These are phyloP conservation scores for Ophioninae sp. DNA, from an alignment of 2,888 invertebrate species.

Conservation along the genomic window DNA sequence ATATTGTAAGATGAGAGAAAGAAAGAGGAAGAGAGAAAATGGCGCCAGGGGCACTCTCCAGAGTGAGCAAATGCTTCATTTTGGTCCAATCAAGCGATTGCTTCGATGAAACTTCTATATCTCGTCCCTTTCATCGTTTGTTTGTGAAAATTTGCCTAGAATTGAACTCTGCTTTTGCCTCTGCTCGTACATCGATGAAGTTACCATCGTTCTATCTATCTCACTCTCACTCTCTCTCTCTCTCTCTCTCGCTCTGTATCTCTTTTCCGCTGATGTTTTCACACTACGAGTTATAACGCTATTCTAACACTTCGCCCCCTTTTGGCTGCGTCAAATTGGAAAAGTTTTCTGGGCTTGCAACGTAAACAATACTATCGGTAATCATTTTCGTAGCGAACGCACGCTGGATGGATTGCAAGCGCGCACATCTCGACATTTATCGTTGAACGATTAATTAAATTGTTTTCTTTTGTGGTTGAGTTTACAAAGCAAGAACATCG, in stretches of 20 bases:
- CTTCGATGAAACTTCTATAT: conserved; percentile 40
- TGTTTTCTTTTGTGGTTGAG: not conserved
- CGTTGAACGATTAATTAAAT: not conserved
- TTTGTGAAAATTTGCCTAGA: conserved; percentile 45
- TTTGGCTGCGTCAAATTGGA: conserved; percentile 34
- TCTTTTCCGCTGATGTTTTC: conserved; percentile 9
- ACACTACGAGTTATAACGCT: conserved; percentile 20
- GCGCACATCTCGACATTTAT: not conserved
- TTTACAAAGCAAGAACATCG: not conserved
- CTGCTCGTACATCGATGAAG: conserved; percentile 8
- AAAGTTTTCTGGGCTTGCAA: conserved; percentile 31
- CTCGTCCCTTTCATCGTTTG: conserved; percentile 46
- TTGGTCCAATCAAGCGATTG: conserved; percentile 53
- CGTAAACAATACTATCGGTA: conserved; percentile 4
- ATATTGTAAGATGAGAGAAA: not conserved
- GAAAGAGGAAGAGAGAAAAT: not conserved
- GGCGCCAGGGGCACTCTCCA: conserved; percentile 46
- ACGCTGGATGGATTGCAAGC: not conserved
- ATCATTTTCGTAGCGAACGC: conserved; percentile 27
- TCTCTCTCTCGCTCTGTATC: not conserved
- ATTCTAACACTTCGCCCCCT: conserved; percentile 12
- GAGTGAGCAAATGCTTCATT: conserved; percentile 51
- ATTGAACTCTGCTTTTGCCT: conserved; percentile 28
- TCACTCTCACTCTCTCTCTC: not conserved
- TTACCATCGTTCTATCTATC: not conserved